Percentiles rank a stretch among this genome's conserved stretches.
Evolutionary conservation across 1,140 invertebrate genomes (phyloP).

Genomic region (Lethrus apterus): DNA sequence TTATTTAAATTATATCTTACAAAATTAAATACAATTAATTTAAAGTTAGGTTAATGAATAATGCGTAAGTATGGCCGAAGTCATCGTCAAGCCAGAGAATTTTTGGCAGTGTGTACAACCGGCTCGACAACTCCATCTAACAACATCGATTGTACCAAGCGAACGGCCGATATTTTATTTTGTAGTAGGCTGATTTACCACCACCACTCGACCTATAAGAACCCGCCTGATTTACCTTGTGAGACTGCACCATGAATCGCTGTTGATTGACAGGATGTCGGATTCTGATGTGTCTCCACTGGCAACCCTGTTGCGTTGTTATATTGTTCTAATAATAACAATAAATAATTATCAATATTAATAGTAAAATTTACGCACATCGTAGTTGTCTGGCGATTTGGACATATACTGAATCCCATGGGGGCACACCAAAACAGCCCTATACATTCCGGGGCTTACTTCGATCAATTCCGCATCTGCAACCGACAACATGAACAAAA

Average conservation of each 20-base stretch:
- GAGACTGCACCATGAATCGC: constrained; percentile 9
- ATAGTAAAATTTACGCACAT: constrained; percentile 18
- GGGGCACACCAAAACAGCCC: constrained; percentile 34
- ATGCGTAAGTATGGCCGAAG: not conserved
- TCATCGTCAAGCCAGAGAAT: not conserved
- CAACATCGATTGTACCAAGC: constrained; percentile 24
- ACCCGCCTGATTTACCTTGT: constrained; percentile 20
- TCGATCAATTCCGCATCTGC: constrained; percentile 7
- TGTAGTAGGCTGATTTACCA: constrained; percentile 18
- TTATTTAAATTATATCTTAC: too few relatives aligned
- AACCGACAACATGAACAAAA: constrained; percentile 7
- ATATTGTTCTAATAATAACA: constrained; percentile 25
- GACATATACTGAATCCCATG: constrained; percentile 30
- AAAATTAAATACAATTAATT: too few relatives aligned
- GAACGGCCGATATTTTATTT: constrained; percentile 23
- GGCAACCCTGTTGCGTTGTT: constrained; percentile 29
- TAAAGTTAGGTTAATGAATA: constrained; percentile 3
- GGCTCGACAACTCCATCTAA: constrained; percentile 1
- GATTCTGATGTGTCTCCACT: constrained; percentile 31
- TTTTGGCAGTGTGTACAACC: not conserved
- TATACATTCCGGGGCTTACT: constrained; percentile 19
- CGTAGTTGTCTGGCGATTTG: constrained; percentile 21
- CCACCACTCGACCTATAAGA: not conserved
- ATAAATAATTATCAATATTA: constrained; percentile 6
- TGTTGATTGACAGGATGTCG: constrained; percentile 17